phyloP scores from a whole-genome alignment of 2,888 invertebrate species.

The Spilosoma lubricipeda region DNA sequence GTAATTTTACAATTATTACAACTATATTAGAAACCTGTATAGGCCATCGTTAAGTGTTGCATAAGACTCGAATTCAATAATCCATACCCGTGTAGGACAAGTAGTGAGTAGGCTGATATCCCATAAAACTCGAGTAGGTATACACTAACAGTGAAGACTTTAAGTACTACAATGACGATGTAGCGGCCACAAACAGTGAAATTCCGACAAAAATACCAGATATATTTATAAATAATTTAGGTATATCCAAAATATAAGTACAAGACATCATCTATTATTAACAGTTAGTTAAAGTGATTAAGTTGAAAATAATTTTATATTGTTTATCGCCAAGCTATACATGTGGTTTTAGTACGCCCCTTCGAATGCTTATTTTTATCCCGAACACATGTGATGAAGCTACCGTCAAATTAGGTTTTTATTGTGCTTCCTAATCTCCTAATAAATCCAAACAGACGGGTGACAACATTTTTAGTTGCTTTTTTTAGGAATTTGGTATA shows the following conservation, averaged over 20 bases:
- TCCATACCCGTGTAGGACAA: no score
- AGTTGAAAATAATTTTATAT: background rate
- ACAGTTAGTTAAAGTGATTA: background rate
- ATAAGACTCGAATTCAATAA: no score
- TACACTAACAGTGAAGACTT: no score
- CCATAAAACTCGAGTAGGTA: no score
- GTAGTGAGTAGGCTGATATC: no score
- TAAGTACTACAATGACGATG: no score
- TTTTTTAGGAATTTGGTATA: constrained; percentile 5
- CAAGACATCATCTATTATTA: background rate
- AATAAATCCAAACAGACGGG: constrained; percentile 62
- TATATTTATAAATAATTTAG: background rate
- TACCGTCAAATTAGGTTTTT: constrained; percentile 72
- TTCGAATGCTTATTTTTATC: constrained; percentile 64
- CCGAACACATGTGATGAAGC: constrained; percentile 69
- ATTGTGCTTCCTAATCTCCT: constrained; percentile 70
- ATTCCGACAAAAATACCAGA: background rate
- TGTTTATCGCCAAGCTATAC: constrained; percentile 20
- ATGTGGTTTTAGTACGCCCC: constrained; percentile 46
- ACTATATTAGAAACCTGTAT: no score
- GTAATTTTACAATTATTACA: no score
- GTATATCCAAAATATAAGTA: background rate
- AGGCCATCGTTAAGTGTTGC: no score
- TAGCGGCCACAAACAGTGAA: background rate
- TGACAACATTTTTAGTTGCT: constrained; percentile 44